Evolutionary conservation across 2,888 invertebrate species (phyloP), one percentile per base, ranked within the genome.

Genomic region (Acholoe squamosa): DNA sequence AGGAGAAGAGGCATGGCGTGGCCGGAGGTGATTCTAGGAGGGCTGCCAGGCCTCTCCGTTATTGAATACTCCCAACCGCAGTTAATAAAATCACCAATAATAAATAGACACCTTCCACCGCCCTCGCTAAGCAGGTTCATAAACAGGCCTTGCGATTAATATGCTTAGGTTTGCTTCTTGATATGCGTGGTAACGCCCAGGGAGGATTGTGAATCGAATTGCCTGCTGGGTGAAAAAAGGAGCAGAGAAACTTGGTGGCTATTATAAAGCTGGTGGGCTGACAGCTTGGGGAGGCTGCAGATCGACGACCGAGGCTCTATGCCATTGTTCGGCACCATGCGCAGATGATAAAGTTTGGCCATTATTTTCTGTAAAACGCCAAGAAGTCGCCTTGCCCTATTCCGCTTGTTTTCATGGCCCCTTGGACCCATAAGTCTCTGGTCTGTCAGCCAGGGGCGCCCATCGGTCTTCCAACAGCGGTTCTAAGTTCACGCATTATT

Each of bases 301-400:
- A 71, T 71, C 71, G 71, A 71, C 71, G 19, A 22, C n/a, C 31
- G 61, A 1, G 14, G n/a, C 31, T 71, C 31, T 14, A 22, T 14
- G 28, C 71, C 28, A 71, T 71, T 71, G 71, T 71, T 28, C 28
- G 25, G 12, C 71, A 28, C 71, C 3, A 28, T n/a, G 71, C 71
- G 28, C 71, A 71, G 71, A 71, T 71, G 71, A 71, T 71, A 28
- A 28, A 71, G 71, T 71, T 28, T 28, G 14, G 28, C 71, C 71
- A 71, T 71, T 71, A 71, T 71, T 71, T 71, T 28, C 71, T 71
- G 71, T 28, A 71, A 71, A 71, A 71, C 71, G 25, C 28, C 71
- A 71, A 71, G 71, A 71, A 28, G 71, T 25, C 5, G 28, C 71
- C n/a, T n/a, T 25, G 28, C 71, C 71, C 25, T 71, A 71, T 71